Percentiles rank a stretch among this genome's conserved stretches.
phyloP scores from a whole-genome alignment of 2,797 vertebrate species.

The Thaleichthys pacificus region DNA sequence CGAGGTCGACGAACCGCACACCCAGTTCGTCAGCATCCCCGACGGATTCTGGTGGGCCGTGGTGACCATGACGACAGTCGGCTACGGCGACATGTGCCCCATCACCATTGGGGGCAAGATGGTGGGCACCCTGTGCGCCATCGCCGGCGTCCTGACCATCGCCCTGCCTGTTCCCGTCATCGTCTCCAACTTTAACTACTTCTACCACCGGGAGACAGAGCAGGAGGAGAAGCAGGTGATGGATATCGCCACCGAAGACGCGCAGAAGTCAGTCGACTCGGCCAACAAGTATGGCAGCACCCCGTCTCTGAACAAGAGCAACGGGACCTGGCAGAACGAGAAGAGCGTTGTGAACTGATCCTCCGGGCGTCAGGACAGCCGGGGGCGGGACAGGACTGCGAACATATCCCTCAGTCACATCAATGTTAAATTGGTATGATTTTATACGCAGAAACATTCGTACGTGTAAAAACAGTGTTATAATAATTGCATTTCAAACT shows the following conservation, averaged over 20 bases:
- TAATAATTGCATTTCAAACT: conserved; percentile 40
- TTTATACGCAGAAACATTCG: conserved; percentile 52
- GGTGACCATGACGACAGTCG: conserved; percentile 98
- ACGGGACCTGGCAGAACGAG: conserved; percentile 80
- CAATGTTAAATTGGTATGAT: conserved; percentile 23
- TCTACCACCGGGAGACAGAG: conserved; percentile 95
- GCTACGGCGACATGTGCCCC: conserved; percentile 98
- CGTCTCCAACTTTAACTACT: conserved; percentile 99
- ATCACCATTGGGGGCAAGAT: conserved; percentile 95
- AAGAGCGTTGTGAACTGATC: conserved; percentile 76
- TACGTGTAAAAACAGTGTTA: conserved; percentile 54
- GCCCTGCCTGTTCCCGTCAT: conserved; percentile 97
- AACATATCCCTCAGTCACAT: conserved; percentile 41
- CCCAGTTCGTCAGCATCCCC: conserved; percentile 96
- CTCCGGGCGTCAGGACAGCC: background rate
- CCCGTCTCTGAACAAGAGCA: conserved; percentile 87
- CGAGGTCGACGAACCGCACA: conserved; percentile 94
- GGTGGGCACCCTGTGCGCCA: conserved; percentile 95
- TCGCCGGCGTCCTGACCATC: conserved; percentile 95
- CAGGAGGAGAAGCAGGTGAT: conserved; percentile 88
- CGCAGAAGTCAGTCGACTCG: conserved; percentile 69
- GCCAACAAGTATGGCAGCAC: conserved; percentile 80
- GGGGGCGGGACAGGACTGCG: background rate
- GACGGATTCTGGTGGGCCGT: conserved; percentile 99
- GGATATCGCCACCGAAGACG: conserved; percentile 80